These are phyloP conservation scores for Bombus confusus DNA, from an alignment of 1,140 invertebrate species.

Conservation along the genomic window DNA sequence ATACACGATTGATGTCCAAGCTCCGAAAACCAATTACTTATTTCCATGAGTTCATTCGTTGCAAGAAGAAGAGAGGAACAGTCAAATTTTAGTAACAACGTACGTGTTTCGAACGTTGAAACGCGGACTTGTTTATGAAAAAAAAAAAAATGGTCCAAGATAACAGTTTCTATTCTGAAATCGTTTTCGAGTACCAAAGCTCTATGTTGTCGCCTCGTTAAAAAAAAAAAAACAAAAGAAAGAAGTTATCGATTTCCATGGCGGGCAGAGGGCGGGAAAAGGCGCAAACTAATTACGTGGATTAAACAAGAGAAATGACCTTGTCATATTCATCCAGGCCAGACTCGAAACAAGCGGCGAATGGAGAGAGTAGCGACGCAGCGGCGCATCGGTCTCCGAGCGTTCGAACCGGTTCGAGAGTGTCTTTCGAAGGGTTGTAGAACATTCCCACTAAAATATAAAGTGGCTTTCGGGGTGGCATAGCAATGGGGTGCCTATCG, in stretches of 20 bases:
- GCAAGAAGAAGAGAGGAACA: too few species aligned
- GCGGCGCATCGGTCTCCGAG: constrained; percentile 21
- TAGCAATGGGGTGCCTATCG: constrained; percentile 80
- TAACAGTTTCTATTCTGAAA: not conserved
- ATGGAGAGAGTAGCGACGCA: constrained; percentile 12
- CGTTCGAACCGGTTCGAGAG: constrained; percentile 66
- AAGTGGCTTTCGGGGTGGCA: constrained; percentile 80
- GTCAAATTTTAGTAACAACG: too few species aligned
- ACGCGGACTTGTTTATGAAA: too few species aligned
- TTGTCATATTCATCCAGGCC: constrained; percentile 37
- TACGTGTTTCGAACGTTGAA: too few species aligned
- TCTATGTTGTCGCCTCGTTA: too few species aligned
- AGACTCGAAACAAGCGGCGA: constrained; percentile 6
- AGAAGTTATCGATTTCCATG: constrained; percentile 1
- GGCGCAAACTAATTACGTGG: constrained; percentile 40
- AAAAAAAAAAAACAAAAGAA: not conserved
- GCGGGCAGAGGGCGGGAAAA: not conserved
- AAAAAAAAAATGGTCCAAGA: not conserved
- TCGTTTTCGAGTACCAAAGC: not conserved
- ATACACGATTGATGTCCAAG: too few species aligned
- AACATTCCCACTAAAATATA: constrained; percentile 82
- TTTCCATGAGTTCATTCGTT: too few species aligned
- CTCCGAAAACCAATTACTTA: too few species aligned
- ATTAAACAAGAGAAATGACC: constrained; percentile 54
- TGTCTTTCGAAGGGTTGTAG: constrained; percentile 79